Conservation (phyloP, 2,113 vertebrate genomes). For the Dromas ardeola region DNA sequence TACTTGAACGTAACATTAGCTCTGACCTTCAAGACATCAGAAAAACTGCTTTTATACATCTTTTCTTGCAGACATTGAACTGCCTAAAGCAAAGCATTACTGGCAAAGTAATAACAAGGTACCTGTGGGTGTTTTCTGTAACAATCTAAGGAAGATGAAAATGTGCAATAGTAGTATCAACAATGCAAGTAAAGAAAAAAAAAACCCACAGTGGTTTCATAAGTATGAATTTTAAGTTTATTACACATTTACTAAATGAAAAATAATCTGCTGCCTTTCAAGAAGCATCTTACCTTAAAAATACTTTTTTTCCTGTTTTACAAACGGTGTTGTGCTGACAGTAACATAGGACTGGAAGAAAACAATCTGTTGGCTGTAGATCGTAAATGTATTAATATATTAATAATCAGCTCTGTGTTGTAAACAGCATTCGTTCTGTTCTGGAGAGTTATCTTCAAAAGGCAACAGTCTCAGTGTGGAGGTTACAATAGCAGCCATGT, state of each 20-base stretch:
- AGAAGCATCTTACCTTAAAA: conserved; percentile 10
- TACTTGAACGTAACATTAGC: neutral
- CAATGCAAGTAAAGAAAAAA: neutral
- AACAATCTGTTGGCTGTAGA: neutral
- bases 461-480: neutral
- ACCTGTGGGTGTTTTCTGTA: neutral
- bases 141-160: neutral
- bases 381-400: neutral
- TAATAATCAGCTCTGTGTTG: neutral
- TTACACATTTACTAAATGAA: conserved; percentile 35
- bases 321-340: neutral
- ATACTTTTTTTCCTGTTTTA: neutral
- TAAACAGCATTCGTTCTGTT: neutral
- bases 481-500: neutral
- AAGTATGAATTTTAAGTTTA: conserved; percentile 18
- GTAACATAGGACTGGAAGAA: neutral
- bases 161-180: neutral
- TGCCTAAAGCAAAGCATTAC: neutral
- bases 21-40: neutral
- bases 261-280: conserved; percentile 27
- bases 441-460: neutral
- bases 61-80: neutral
- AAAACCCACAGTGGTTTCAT: neutral
- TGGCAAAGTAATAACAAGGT: neutral
- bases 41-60: neutral